phyloP scores from a whole-genome alignment of 2,113 vertebrate species.

The Dicentrarchus labrax region DNA sequence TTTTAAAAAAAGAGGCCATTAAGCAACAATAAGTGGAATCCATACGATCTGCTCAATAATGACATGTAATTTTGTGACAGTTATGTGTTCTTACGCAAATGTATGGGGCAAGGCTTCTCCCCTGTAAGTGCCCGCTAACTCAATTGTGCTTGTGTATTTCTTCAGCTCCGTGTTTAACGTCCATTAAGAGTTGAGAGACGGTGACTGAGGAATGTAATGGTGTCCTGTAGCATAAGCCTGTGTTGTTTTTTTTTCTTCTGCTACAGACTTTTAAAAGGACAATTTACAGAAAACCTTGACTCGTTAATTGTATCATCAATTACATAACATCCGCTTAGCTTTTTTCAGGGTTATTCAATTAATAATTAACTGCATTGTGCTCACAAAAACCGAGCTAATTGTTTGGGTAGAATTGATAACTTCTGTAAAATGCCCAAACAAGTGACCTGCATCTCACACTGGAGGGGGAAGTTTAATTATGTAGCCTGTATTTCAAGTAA shows the following conservation, averaged over 20 bases:
- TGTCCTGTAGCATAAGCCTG: conserved; percentile 51
- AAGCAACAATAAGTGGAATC: conserved; percentile 78
- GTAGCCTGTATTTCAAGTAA: conserved; percentile 28
- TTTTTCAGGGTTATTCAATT: conserved; percentile 48
- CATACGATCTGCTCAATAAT: conserved; percentile 80
- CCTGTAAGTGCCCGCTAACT: conserved; percentile 85
- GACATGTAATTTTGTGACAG: conserved; percentile 83
- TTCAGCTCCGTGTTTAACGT: conserved; percentile 82
- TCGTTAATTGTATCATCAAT: conserved; percentile 76
- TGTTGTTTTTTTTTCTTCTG: conserved; percentile 25
- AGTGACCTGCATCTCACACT: conserved; percentile 22
- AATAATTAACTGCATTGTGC: conserved; percentile 50
- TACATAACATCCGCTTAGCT: conserved; percentile 50
- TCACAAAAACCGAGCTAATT: conserved; percentile 30
- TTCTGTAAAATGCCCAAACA: conserved; percentile 1
- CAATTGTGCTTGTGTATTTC: conserved; percentile 80
- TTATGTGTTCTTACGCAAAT: conserved; percentile 86
- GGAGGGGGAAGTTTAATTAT: conserved; percentile 36
- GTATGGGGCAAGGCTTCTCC: conserved; percentile 72
- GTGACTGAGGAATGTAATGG: conserved; percentile 73
- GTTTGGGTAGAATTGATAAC: conserved; percentile 44
- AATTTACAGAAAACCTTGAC: conserved; percentile 63
- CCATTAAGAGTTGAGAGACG: conserved; percentile 81
- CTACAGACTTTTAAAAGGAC: conserved; percentile 61
- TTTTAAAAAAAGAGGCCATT: conserved; percentile 71